Conservation (phyloP, 2,888 invertebrate species). For the Philhelius pedissequus region DNA sequence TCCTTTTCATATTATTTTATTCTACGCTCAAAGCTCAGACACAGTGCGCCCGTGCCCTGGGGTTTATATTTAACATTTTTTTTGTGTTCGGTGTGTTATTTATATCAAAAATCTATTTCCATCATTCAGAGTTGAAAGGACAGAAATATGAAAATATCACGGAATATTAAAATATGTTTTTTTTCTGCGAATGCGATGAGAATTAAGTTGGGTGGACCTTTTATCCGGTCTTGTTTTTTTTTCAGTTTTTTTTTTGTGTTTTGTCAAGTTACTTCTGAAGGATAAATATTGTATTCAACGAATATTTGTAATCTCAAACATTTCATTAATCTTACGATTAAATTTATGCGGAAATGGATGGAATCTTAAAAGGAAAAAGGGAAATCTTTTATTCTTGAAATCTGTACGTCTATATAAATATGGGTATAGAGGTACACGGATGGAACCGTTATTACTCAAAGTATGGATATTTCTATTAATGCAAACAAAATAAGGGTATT, state of each 20-base stretch:
- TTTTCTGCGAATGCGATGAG: conserved; percentile 19
- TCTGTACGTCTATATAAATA: no score
- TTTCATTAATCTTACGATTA: conserved; percentile 7
- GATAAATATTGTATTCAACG: conserved; percentile 15
- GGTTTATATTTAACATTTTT: conserved; percentile 17
- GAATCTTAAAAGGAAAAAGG: neutral
- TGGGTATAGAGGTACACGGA: neutral
- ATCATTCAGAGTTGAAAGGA: conserved; percentile 4
- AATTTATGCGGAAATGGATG: conserved; percentile 17
- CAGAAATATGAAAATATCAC: conserved; percentile 37
- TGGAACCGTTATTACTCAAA: neutral
- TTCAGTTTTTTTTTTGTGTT: neutral
- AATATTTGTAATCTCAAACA: conserved; percentile 1
- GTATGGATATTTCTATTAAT: neutral
- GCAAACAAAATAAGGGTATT: neutral
- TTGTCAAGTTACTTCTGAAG: neutral
- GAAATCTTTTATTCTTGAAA: neutral
- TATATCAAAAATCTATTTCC: conserved; percentile 58
- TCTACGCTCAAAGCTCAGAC: conserved; percentile 37
- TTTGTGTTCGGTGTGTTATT: neutral
- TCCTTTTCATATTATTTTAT: conserved; percentile 26
- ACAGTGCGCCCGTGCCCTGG: conserved; percentile 15
- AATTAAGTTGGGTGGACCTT: conserved; percentile 27
- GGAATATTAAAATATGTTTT: conserved; percentile 53
- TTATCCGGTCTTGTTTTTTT: conserved; percentile 9